Evolutionary conservation across 2,888 invertebrate genomes (phyloP), one percentile per base, ranked within the genome.

Genomic region (Resseliella maxima): DNA sequence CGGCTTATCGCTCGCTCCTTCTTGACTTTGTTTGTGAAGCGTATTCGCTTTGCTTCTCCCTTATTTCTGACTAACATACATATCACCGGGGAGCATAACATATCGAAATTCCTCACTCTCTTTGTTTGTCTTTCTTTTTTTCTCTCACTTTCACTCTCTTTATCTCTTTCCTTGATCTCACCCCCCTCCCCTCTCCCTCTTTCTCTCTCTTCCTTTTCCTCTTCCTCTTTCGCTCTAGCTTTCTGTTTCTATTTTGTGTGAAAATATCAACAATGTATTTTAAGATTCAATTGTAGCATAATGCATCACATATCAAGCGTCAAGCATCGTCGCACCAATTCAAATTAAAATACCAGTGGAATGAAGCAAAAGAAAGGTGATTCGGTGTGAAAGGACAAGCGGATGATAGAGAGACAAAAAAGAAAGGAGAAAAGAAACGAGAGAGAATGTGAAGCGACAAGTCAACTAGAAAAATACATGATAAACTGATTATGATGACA

Each of bases 261-360:
- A 35, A 72, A 72, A 72, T 72, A 72, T 72, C 35, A 72, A 72
- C 72, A 72, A 31, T 72, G 72, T 72, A 72, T 72, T 72, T 31
- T 31, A 31, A 31, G 72, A 72, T 72, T 72, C 72, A 72, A 72
- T 72, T 72, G 72, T 72, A 72, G 3, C 31, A 35, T 27, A 31
- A 72, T 72, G 72, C 35, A 72, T 72, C 72, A 72, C 72, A 72
- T 31, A 72, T 72, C 59, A 59, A 24, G 6, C 59, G 31, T 72
- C 35, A 31, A 35, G 15, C 15, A 12, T 59, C 24, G 31, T 18
- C 15, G 35, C n/a, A 5, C 2, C 12, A n/a, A 12, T 10, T 27
- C 72, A 35, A 31, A 72, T 50, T n/a, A n/a, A 31, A 24, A 59
- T 24, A 24, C 2, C 5, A 12, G 12, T 24, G 59, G 24, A 59